phyloP scores from a whole-genome alignment of 2,888 invertebrate species.

The Pammene aurita region DNA sequence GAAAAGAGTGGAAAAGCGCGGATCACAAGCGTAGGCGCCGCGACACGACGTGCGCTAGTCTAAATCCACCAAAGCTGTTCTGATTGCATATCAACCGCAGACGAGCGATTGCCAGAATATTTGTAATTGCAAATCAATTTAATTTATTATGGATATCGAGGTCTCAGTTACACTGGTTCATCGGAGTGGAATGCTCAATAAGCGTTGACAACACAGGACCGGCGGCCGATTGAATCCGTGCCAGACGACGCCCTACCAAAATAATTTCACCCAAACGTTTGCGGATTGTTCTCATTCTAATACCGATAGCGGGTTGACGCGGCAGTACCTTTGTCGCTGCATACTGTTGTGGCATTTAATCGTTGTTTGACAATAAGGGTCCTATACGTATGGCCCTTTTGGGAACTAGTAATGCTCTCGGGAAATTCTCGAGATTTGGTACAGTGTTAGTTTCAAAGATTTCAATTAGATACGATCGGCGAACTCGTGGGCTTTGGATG shows the following conservation, averaged over 20 bases:
- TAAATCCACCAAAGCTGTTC: conserved; percentile 42
- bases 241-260: conserved; percentile 74
- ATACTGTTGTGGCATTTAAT: background rate
- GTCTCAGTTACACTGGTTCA: background rate
- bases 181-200: background rate
- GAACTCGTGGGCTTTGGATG: too few relatives aligned
- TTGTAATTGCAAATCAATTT: background rate
- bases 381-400: too few relatives aligned
- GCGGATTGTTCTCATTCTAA: conserved; percentile 20
- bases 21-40: conserved; percentile 63
- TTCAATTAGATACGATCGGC: too few relatives aligned
- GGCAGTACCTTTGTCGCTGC: background rate
- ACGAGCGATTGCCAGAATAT: background rate
- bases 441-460: too few relatives aligned
- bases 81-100: background rate
- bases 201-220: background rate
- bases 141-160: background rate
- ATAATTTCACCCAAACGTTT: conserved; percentile 59
- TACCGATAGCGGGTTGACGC: background rate
- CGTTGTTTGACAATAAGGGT: too few relatives aligned
- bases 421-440: too few relatives aligned
- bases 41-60: conserved; percentile 51
- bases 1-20: conserved; percentile 49
- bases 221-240: conserved; percentile 68
- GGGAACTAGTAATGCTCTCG: too few relatives aligned